Evolutionary conservation across 2,113 vertebrate species (phyloP).

Genomic region (Oryzias javanicus): DNA sequence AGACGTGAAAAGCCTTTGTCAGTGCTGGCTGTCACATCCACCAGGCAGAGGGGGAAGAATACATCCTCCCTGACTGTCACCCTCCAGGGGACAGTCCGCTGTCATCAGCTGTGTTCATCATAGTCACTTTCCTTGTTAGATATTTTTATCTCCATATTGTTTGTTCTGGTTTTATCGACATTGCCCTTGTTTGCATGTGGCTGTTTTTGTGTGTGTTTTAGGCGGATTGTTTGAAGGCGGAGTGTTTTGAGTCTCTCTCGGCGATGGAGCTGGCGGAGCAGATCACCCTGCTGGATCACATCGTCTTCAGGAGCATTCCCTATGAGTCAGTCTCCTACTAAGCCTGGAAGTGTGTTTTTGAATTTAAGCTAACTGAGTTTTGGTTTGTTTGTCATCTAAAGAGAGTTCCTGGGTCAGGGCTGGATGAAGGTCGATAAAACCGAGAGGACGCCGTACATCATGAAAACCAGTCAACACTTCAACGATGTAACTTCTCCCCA

Average conservation of each 20-base stretch:
- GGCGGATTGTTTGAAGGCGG: constrained; percentile 85
- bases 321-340: constrained; percentile 98
- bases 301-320: constrained; percentile 95
- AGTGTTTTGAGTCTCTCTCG: constrained; percentile 91
- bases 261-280: constrained; percentile 98
- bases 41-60: constrained; percentile 7
- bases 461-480: constrained; percentile 98
- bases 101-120: constrained; percentile 34
- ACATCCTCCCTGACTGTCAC: not conserved
- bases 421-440: constrained; percentile 98
- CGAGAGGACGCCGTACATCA: constrained; percentile 92
- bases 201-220: constrained; percentile 43
- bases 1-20: constrained; percentile 11
- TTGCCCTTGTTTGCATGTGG: constrained; percentile 11
- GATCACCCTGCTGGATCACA: constrained; percentile 93
- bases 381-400: constrained; percentile 43
- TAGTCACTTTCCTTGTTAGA: constrained; percentile 15
- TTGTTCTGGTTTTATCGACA: constrained; percentile 18
- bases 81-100: constrained; percentile 29
- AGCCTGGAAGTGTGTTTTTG: constrained; percentile 1
- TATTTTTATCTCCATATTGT: constrained; percentile 38
- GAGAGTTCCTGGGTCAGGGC: constrained; percentile 97
- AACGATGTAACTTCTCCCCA: constrained; percentile 84
- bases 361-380: not conserved
- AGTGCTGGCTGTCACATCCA: constrained; percentile 6